Conservation (phyloP, 2,888 invertebrate genomes). For the Stenoptilia bipunctidactyla region DNA sequence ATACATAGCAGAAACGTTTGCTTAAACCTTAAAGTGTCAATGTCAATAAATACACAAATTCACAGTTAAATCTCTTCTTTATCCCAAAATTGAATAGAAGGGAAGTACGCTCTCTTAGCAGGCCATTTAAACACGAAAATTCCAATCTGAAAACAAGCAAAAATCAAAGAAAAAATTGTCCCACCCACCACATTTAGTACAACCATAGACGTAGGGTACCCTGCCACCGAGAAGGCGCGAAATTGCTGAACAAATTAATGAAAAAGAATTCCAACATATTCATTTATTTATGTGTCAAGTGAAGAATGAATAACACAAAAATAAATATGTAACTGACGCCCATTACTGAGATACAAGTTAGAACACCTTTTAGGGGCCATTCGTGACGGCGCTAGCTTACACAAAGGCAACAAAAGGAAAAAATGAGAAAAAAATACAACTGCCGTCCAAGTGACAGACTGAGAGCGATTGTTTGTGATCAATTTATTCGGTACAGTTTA, state of each 20-base stretch:
- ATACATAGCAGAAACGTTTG: too few relatives aligned
- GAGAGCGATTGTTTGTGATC: too few relatives aligned
- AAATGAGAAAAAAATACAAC: slow-evolving; percentile 41
- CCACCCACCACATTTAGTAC: background rate
- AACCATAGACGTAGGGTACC: slow-evolving; percentile 4
- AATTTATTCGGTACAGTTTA: too few relatives aligned
- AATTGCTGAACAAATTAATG: slow-evolving; percentile 35
- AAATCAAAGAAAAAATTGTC: background rate
- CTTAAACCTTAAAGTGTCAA: too few relatives aligned
- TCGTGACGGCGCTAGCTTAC: slow-evolving; percentile 64
- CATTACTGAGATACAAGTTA: slow-evolving; percentile 54
- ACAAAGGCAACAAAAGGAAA: slow-evolving; percentile 65
- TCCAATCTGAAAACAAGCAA: background rate
- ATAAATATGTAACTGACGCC: slow-evolving; percentile 66
- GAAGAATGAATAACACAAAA: slow-evolving; percentile 63
- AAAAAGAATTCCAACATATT: slow-evolving; percentile 40
- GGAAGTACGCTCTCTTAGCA: too few relatives aligned
- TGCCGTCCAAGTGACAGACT: slow-evolving; percentile 16
- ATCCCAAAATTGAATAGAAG: too few relatives aligned
- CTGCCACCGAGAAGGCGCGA: slow-evolving; percentile 59
- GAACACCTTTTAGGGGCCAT: slow-evolving; percentile 55
- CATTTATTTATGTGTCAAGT: slow-evolving; percentile 64
- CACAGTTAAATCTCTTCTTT: too few relatives aligned
- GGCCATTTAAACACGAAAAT: too few relatives aligned
- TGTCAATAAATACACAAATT: too few relatives aligned